phyloP scores from a whole-genome alignment of 2,113 vertebrate genomes.

The Myotis yumanensis region DNA sequence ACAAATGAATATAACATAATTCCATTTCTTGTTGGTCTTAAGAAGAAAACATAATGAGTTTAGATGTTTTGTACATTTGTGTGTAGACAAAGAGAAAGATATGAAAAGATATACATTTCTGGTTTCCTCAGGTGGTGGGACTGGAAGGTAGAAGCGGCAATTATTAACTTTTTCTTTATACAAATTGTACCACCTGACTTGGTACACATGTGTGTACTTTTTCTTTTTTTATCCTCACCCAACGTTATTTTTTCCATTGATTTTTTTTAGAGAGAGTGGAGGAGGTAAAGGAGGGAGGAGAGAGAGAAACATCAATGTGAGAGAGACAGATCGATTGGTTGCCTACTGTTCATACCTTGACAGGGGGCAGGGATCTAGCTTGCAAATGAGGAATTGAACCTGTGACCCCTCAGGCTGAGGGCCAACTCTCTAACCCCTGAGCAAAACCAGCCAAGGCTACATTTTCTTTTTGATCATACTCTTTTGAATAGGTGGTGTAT shows the following conservation, averaged over 20 bases:
- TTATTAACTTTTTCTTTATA: background rate
- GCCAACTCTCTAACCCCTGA: no score
- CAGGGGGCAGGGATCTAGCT: no score
- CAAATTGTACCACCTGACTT: background rate
- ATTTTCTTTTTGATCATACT: background rate
- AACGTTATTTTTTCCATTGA: no score
- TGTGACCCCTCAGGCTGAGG: no score
- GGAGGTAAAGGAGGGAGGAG: no score
- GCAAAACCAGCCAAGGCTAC: no score
- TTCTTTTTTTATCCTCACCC: background rate
- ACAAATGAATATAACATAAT: background rate
- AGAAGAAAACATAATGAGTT: background rate
- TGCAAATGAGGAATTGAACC: background rate
- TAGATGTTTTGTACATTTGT: background rate
- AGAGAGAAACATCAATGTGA: no score
- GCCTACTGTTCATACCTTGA: no score
- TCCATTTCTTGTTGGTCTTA: background rate
- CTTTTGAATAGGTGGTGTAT: background rate
- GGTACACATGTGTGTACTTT: background rate
- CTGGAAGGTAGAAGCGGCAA: background rate
- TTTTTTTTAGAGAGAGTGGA: no score
- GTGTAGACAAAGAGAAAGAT: background rate
- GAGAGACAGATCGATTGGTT: no score
- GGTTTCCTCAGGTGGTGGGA: background rate
- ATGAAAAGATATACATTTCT: background rate